Base-by-base conservation (phyloP, 2,113 vertebrate genomes). In the Tenrec ecaudatus region DNA sequence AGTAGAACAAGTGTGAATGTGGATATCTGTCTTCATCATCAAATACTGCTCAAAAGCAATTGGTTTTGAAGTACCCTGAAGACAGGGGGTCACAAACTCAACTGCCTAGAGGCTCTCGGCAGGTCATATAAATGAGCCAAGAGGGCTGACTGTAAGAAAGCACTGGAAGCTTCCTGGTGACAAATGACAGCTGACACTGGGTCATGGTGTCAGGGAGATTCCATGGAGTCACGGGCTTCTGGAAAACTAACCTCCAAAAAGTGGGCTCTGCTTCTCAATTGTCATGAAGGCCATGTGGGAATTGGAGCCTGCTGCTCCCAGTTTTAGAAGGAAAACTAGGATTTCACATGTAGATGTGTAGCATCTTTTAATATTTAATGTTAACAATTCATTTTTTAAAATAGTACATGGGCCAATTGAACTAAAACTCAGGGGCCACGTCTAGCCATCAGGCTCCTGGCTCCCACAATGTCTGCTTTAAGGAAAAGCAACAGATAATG, bases 1-100 rank as follows among this genome's bases (percentile, higher is more conserved):
- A 90, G 73, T 60, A 31, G 82, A 92, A 96, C 92, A 96, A 96
- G 89, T 93, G 82, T 94, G 96, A 92, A 95, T 53, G 89, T 96
- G 93, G 96, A 84, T 97, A 81, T 97, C 96, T 96, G 96, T 97
- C 96, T 97, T 97, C 96, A 95, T 97, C 92, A 97, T 97, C 89
- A 97, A 94, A 90, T 96, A 97, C 97, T 94, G 86, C 94, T 98
- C 96, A 93, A 95, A 94, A 96, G 96, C 97, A 94, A 93, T 96
- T 96, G 97, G 89, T 93, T 96, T 96, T 94, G 96, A 97, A 97
- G 97, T 94, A 96, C 92, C 88, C 87, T 91, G 68, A 86, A 94
- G 89, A 93, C 89, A 87, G 64, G 22, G 47, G 93, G 85, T 95
- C 87, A 85, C 85, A 89, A 85, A 88, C 58, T 79, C 82, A 82